A percentile compares a stretch with the other conserved stretches of the same genome.
Conservation (phyloP, 2,113 vertebrate genomes). For the Candoia aspera region DNA sequence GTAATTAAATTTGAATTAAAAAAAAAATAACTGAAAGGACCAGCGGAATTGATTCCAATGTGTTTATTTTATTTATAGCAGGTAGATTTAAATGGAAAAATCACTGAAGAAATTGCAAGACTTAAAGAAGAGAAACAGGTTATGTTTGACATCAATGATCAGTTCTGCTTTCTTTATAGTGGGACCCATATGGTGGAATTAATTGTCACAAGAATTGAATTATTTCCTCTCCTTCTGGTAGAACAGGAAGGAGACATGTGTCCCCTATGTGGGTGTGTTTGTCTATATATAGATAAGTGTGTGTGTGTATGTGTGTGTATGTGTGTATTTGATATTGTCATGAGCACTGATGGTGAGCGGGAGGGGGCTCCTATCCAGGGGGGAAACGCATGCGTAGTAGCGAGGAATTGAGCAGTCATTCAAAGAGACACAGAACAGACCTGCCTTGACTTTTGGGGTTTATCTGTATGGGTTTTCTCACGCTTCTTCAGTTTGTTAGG, state of each 20-base stretch:
- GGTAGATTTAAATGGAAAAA: constrained; percentile 80
- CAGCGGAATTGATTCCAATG: background rate
- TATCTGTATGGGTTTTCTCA: no score
- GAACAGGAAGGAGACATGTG: background rate
- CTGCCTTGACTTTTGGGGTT: no score
- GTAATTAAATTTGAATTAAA: no score
- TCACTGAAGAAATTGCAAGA: constrained; percentile 75
- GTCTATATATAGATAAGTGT: background rate
- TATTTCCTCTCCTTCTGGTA: background rate
- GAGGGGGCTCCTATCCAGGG: no score
- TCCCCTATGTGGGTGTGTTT: background rate
- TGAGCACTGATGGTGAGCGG: no score
- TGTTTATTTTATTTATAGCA: constrained; percentile 68
- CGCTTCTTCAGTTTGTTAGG: no score
- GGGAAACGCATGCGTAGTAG: no score
- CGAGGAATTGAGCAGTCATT: no score
- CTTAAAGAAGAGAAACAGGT: constrained; percentile 87
- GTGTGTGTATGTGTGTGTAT: background rate
- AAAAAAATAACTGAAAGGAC: no score
- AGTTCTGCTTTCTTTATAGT: background rate
- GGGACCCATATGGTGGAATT: background rate
- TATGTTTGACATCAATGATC: background rate
- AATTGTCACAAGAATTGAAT: background rate
- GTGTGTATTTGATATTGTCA: no score
- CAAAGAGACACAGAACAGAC: no score